These are phyloP conservation scores for Poecile montanus DNA, from an alignment of 2,797 vertebrate species.

Conservation along the genomic window DNA sequence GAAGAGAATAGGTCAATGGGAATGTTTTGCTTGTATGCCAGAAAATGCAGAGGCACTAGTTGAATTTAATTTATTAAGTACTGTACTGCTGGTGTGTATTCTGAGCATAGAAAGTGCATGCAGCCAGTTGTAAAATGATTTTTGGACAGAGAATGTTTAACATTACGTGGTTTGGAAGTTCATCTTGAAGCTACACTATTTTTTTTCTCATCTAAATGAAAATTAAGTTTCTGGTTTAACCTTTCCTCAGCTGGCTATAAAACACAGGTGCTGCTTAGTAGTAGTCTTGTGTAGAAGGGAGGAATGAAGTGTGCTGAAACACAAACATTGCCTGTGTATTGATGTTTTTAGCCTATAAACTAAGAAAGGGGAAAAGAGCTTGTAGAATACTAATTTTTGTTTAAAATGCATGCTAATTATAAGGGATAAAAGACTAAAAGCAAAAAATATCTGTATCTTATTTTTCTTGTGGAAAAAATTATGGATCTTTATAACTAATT, in stretches of 20 bases:
- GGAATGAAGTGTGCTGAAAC: not conserved
- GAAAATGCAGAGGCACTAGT: not conserved
- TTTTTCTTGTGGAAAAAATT: not conserved
- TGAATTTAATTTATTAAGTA: not conserved
- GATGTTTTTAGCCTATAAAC: not conserved
- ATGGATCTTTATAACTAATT: not conserved
- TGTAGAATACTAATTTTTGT: not conserved
- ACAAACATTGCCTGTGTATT: not conserved
- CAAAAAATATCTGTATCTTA: not conserved
- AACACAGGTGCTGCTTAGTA: not conserved
- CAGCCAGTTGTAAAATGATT: not conserved
- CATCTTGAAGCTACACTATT: not conserved
- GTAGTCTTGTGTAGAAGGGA: not conserved
- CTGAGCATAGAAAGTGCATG: not conserved
- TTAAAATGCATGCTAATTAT: not conserved
- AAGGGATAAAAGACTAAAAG: not conserved
- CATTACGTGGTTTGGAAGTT: not conserved
- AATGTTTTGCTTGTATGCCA: not conserved
- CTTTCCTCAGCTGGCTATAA: not conserved
- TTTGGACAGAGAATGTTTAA: not conserved
- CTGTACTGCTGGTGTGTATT: not conserved
- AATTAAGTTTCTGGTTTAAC: not conserved
- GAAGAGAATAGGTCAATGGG: not conserved
- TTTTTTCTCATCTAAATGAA: not conserved
- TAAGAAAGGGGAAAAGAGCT: not conserved